Conservation (phyloP, 2,113 vertebrate genomes). For the Colius striatus region DNA sequence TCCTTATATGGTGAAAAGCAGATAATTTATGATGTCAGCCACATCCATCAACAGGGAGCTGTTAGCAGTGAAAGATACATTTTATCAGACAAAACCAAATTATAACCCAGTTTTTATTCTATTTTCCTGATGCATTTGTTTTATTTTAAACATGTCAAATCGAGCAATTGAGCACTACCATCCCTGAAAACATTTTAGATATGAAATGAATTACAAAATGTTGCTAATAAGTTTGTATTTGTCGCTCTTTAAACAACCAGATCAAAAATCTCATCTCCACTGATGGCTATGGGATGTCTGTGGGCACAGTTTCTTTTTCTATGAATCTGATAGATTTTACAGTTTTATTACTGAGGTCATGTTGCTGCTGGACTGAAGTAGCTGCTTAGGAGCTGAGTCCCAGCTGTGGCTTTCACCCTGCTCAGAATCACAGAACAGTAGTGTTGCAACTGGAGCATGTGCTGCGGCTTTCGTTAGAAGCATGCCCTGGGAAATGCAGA, state of each 20-base stretch:
- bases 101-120: not conserved
- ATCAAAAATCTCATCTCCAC: not conserved
- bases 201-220: not conserved
- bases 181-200: not conserved
- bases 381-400: not conserved
- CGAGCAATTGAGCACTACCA: not conserved
- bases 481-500: not conserved
- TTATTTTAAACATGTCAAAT: not conserved
- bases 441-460: not conserved
- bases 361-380: not conserved
- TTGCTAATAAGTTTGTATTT: not conserved
- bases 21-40: not conserved
- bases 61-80: not conserved
- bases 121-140: not conserved
- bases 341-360: not conserved
- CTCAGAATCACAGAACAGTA: not conserved
- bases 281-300: not conserved
- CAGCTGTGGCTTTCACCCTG: conserved; percentile 11
- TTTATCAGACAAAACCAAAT: not conserved
- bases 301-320: not conserved
- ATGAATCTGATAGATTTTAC: not conserved
- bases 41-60: not conserved
- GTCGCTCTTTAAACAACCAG: not conserved
- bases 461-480: not conserved
- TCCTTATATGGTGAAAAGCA: not conserved